A percentile compares a stretch with the other conserved stretches of the same genome.
Evolutionary conservation across 1,140 invertebrate genomes (phyloP).

Genomic region (Zaprionus davidi): DNA sequence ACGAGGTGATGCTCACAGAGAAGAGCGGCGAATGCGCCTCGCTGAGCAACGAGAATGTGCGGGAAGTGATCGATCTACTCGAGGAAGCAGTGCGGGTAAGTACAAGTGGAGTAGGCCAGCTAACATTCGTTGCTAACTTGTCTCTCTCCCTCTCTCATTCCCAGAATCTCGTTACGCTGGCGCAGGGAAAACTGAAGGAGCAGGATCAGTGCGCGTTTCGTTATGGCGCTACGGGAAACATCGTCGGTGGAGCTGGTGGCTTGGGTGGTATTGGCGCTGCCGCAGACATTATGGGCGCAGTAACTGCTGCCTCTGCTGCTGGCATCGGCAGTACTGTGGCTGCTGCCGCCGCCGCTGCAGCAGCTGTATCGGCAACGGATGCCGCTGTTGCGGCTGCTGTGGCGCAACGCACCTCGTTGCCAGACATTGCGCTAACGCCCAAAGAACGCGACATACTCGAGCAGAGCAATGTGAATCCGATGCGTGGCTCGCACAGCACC

Average conservation of each 20-base stretch:
- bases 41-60: conserved; percentile 90
- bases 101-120: neutral
- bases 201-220: conserved; percentile 83
- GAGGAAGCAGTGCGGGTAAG: conserved; percentile 91
- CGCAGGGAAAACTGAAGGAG: conserved; percentile 88
- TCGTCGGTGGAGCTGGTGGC: conserved; percentile 19
- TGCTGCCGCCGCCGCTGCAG: conserved; percentile 42
- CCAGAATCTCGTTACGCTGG: conserved; percentile 87
- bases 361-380: conserved; percentile 27
- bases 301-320: conserved; percentile 47
- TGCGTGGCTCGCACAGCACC: conserved; percentile 90
- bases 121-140: too few species aligned
- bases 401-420: conserved; percentile 86
- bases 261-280: conserved; percentile 69
- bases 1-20: conserved; percentile 90
- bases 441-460: conserved; percentile 84
- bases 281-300: conserved; percentile 69
- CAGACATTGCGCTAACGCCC: conserved; percentile 93
- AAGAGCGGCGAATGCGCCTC: conserved; percentile 86
- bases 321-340: conserved; percentile 34
- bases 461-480: conserved; percentile 85
- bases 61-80: conserved; percentile 90
- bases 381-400: conserved; percentile 62
- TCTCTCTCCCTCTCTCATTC: conserved; percentile 50
- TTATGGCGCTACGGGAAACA: conserved; percentile 26